phyloP scores from a whole-genome alignment of 2,797 vertebrate genomes.

The Pseudochaenichthys georgianus region DNA sequence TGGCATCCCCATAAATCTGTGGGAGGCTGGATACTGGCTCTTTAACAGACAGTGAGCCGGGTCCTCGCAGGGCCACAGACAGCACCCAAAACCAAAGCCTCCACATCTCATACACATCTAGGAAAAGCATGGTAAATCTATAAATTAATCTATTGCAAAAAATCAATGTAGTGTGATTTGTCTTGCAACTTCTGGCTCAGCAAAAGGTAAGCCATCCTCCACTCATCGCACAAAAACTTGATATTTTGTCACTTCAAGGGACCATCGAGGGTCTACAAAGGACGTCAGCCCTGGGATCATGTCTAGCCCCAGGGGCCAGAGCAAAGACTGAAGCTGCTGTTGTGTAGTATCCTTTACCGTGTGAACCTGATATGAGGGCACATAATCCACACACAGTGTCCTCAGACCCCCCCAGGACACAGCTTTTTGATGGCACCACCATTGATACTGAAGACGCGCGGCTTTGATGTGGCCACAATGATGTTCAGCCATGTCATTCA shows the following conservation, averaged over 20 bases:
- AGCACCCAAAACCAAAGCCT: conserved; percentile 52
- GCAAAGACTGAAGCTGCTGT: conserved; percentile 75
- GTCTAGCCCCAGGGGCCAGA: conserved; percentile 78
- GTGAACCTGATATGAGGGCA: conserved; percentile 81
- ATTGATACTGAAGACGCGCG: conserved; percentile 78
- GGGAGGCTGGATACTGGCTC: conserved; percentile 77
- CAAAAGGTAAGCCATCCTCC: conserved; percentile 12
- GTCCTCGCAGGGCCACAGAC: conserved; percentile 68
- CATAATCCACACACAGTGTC: conserved; percentile 83
- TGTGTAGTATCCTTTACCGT: conserved; percentile 85
- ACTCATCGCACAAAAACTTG: conserved; percentile 31
- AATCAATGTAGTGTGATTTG: background rate
- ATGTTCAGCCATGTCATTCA: conserved; percentile 82
- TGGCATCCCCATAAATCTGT: conserved; percentile 85
- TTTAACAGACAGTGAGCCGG: conserved; percentile 71
- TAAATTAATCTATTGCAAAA: background rate
- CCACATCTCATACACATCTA: conserved; percentile 22
- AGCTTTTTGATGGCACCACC: conserved; percentile 81
- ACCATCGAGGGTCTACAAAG: conserved; percentile 74
- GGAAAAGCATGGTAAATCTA: background rate
- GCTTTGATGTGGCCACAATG: conserved; percentile 85
- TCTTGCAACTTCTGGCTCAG: background rate
- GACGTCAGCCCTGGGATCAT: conserved; percentile 78
- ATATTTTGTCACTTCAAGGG: conserved; percentile 78
- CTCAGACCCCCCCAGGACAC: conserved; percentile 76